phyloP scores from a whole-genome alignment of 2,797 vertebrate species.

The Pelobates cultripes region DNA sequence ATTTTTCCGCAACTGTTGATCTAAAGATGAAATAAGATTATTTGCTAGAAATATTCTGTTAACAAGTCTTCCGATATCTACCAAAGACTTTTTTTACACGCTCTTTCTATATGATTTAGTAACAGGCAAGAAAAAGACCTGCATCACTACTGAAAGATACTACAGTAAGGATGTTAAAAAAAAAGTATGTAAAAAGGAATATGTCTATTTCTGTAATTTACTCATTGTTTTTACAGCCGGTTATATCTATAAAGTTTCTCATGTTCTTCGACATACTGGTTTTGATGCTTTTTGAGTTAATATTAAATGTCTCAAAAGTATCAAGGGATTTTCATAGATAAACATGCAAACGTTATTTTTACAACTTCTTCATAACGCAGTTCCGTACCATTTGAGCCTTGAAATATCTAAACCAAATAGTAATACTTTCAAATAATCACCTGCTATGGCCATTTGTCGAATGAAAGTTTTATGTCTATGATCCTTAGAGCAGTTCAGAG shows the following conservation, averaged over 20 bases:
- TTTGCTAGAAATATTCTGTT: too few species aligned
- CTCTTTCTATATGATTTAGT: too few species aligned
- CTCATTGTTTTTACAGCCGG: not conserved
- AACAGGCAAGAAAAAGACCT: too few species aligned
- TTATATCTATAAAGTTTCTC: not conserved
- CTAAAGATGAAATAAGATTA: too few species aligned
- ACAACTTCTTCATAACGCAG: not conserved
- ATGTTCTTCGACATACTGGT: not conserved
- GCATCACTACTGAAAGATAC: too few species aligned
- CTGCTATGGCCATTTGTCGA: slow-evolving; percentile 58
- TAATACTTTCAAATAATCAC: slow-evolving; percentile 53
- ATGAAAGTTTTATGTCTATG: slow-evolving; percentile 63
- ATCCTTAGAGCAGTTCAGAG: slow-evolving; percentile 64
- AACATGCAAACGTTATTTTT: not conserved
- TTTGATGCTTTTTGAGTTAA: not conserved
- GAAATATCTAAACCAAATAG: slow-evolving; percentile 41
- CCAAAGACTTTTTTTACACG: too few species aligned
- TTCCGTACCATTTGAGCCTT: not conserved
- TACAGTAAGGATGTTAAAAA: too few species aligned
- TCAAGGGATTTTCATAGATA: not conserved
- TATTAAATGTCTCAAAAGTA: not conserved
- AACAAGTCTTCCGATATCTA: too few species aligned
- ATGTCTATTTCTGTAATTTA: not conserved
- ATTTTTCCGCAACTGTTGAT: too few species aligned
- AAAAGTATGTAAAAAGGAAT: not conserved